These are phyloP conservation scores for Siniperca obscura DNA, from an alignment of 2,797 vertebrate genomes.

Conservation along the genomic window DNA sequence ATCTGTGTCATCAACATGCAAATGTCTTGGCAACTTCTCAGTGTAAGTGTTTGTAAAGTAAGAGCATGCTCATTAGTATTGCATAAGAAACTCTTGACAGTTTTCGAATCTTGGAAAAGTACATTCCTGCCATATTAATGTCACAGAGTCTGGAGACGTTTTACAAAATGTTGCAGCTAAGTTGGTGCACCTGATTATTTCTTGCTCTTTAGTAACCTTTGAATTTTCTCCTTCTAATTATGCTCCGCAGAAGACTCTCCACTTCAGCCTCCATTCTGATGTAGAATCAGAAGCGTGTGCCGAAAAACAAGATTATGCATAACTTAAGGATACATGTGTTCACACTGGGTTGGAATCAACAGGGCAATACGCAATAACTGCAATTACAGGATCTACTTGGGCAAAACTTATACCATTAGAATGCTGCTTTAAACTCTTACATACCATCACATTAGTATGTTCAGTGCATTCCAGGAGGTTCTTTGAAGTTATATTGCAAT, in stretches of 20 bases:
- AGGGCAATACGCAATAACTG: constrained; percentile 10
- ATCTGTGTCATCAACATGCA: constrained; percentile 40
- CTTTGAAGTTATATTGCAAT: constrained; percentile 60
- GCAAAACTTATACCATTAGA: neutral
- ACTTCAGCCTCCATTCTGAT: constrained; percentile 8
- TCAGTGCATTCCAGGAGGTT: constrained; percentile 16
- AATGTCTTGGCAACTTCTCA: constrained; percentile 21
- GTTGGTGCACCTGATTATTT: constrained; percentile 50
- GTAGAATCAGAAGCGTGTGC: constrained; percentile 1
- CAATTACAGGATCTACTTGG: constrained; percentile 23
- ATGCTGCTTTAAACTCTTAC: constrained; percentile 20
- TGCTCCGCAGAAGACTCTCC: constrained; percentile 8
- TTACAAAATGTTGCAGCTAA: constrained; percentile 24
- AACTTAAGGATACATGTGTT: constrained; percentile 11
- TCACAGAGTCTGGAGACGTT: constrained; percentile 29
- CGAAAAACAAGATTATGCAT: constrained; percentile 2
- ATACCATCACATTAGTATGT: constrained; percentile 55
- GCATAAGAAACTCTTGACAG: constrained; percentile 19
- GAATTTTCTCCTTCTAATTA: constrained; percentile 45
- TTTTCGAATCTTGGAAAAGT: constrained; percentile 27
- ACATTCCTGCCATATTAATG: constrained; percentile 56
- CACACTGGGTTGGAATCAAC: neutral
- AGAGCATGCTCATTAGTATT: constrained; percentile 51
- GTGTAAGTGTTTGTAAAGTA: constrained; percentile 37
- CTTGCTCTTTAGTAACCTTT: constrained; percentile 46